phyloP scores from a whole-genome alignment of 2,888 invertebrate genomes.

The Lottia gigantea region DNA sequence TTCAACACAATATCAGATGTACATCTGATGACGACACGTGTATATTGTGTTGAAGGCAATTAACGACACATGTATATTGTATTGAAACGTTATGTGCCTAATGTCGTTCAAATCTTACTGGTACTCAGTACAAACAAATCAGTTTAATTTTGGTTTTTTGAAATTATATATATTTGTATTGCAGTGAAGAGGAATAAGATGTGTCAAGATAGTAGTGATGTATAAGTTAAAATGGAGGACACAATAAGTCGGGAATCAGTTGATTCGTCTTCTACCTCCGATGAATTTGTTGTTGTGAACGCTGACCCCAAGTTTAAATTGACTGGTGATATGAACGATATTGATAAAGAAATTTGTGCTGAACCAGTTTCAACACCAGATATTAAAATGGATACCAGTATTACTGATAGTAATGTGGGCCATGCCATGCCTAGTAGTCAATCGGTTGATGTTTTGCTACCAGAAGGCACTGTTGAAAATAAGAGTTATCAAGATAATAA shows the following conservation, averaged over 20 bases:
- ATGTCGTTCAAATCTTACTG: no score
- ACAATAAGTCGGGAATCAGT: conserved; percentile 76
- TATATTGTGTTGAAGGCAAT: no score
- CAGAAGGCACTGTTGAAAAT: conserved; percentile 16
- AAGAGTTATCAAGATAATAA: conserved; percentile 3
- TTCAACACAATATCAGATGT: no score
- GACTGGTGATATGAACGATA: conserved; percentile 76
- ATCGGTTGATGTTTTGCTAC: conserved; percentile 43
- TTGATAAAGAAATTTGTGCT: conserved; percentile 50
- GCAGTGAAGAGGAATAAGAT: background rate
- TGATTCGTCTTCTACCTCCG: conserved; percentile 78
- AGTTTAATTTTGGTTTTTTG: no score
- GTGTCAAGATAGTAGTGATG: conserved; percentile 13
- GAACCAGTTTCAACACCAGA: conserved; percentile 26
- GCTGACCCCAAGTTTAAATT: conserved; percentile 75
- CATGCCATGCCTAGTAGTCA: conserved; percentile 37
- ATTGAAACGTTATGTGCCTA: no score
- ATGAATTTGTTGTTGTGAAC: conserved; percentile 78
- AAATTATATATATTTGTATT: no score
- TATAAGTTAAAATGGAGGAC: conserved; percentile 60
- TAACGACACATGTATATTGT: no score
- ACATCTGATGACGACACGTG: no score
- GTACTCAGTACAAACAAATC: no score
- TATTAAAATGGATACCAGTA: conserved; percentile 15
- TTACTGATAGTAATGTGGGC: conserved; percentile 24